A percentile compares a stretch with the other conserved stretches of the same genome.
These are phyloP conservation scores for Rhabdomys dilectus DNA, from an alignment of 2,113 vertebrate genomes.

Conservation along the genomic window DNA sequence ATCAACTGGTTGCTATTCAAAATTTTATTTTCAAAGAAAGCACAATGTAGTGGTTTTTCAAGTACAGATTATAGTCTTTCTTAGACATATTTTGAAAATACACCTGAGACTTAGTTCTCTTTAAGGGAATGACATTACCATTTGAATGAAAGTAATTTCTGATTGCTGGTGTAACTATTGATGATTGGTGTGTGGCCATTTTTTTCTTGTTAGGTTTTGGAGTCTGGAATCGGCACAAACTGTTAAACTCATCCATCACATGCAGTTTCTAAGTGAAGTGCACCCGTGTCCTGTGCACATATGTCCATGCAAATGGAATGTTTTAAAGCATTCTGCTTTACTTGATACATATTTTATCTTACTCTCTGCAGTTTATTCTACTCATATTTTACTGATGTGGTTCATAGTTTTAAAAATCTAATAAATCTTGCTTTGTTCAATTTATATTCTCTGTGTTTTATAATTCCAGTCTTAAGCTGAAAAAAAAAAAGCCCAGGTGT, in stretches of 20 bases:
- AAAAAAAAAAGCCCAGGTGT: constrained; percentile 22
- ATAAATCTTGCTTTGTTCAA: constrained; percentile 12
- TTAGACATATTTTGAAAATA: constrained; percentile 21
- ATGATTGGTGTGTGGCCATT: not conserved
- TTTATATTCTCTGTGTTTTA: constrained; percentile 57
- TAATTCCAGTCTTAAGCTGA: constrained; percentile 2
- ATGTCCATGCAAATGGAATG: constrained; percentile 43
- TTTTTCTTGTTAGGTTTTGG: constrained; percentile 38
- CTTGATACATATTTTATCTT: constrained; percentile 59
- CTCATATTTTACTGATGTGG: constrained; percentile 53
- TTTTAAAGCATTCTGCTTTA: constrained; percentile 66
- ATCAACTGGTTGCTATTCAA: constrained; percentile 60
- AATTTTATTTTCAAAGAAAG: constrained; percentile 43
- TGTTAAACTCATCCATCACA: constrained; percentile 42
- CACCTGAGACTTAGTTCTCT: constrained; percentile 22
- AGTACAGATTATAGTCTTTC: not conserved
- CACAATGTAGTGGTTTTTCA: not conserved
- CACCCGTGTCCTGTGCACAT: constrained; percentile 28
- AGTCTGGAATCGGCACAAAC: constrained; percentile 33
- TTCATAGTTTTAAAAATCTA: not conserved
- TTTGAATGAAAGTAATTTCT: constrained; percentile 46
- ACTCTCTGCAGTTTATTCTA: constrained; percentile 33
- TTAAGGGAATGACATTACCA: constrained; percentile 28
- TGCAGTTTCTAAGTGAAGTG: constrained; percentile 42
- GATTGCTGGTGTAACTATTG: constrained; percentile 19